These are phyloP conservation scores for Varroa destructor DNA, from an alignment of 1,140 invertebrate species.

Conservation along the genomic window DNA sequence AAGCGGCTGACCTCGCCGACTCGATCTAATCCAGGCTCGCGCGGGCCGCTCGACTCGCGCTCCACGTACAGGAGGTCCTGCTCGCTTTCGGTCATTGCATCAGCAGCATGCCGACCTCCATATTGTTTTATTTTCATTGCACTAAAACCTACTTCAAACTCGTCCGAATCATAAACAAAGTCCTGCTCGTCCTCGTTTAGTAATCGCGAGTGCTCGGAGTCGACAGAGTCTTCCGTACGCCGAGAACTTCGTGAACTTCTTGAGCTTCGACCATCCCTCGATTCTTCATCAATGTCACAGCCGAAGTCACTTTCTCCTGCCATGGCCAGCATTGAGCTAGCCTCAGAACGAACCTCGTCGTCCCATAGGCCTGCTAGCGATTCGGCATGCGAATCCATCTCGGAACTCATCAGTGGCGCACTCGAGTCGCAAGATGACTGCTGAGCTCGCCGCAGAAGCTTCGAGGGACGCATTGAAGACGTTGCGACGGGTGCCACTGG, in stretches of 20 bases:
- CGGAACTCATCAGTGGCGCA: slow-evolving; percentile 23
- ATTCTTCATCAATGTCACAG: neutral
- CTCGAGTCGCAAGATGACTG: slow-evolving; percentile 10
- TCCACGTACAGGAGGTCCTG: slow-evolving; percentile 24
- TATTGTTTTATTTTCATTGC: neutral
- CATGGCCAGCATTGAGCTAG: slow-evolving; percentile 10
- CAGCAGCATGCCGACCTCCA: neutral
- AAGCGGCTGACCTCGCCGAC: neutral
- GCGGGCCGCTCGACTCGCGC: too few relatives aligned
- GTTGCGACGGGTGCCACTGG: slow-evolving; percentile 8
- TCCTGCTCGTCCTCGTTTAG: slow-evolving; percentile 3
- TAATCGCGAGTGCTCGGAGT: slow-evolving; percentile 14
- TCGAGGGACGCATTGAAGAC: slow-evolving; percentile 15
- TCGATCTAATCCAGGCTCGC: too few relatives aligned
- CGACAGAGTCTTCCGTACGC: slow-evolving; percentile 18
- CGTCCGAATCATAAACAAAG: slow-evolving; percentile 24
- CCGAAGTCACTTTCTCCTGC: slow-evolving; percentile 16
- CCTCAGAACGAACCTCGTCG: slow-evolving; percentile 17
- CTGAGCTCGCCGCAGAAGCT: slow-evolving; percentile 19
- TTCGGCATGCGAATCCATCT: slow-evolving; percentile 15
- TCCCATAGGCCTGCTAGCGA: slow-evolving; percentile 9
- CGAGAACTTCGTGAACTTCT: slow-evolving; percentile 17
- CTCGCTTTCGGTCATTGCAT: slow-evolving; percentile 24
- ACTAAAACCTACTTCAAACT: slow-evolving; percentile 17
- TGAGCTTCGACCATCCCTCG: slow-evolving; percentile 16